phyloP scores from a whole-genome alignment of 2,113 vertebrate species.

The Phycodurus eques region DNA sequence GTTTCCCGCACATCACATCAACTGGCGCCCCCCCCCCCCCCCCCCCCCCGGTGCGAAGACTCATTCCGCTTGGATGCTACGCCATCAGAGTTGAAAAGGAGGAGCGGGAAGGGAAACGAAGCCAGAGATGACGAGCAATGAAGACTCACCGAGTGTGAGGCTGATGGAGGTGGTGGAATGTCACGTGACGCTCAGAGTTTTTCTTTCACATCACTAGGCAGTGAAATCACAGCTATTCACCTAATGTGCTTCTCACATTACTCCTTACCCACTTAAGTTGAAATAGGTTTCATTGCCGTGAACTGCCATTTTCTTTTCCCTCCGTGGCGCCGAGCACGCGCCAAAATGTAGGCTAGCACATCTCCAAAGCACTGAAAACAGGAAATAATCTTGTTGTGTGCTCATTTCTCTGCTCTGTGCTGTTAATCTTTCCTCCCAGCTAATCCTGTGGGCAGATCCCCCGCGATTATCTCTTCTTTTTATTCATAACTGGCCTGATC shows the following conservation, averaged over 20 bases:
- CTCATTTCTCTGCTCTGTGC: slow-evolving; percentile 40
- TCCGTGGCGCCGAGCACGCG: slow-evolving; percentile 31
- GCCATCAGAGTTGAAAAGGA: slow-evolving; percentile 42
- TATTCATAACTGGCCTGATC: slow-evolving; percentile 63
- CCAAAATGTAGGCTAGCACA: slow-evolving; percentile 36
- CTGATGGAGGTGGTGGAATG: slow-evolving; percentile 42
- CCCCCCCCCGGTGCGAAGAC: slow-evolving; percentile 6
- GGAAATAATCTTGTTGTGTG: slow-evolving; percentile 43
- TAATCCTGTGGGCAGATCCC: slow-evolving; percentile 74
- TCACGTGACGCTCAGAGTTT: slow-evolving; percentile 48
- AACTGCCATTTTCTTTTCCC: slow-evolving; percentile 19
- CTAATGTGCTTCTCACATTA: neutral
- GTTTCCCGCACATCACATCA: slow-evolving; percentile 21
- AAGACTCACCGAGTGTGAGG: slow-evolving; percentile 26
- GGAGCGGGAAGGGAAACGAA: slow-evolving; percentile 30
- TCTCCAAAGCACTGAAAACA: slow-evolving; percentile 51
- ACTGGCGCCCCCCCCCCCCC: slow-evolving; percentile 10
- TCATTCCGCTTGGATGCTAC: slow-evolving; percentile 21
- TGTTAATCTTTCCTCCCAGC: slow-evolving; percentile 70
- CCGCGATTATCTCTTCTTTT: slow-evolving; percentile 64
- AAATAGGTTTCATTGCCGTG: slow-evolving; percentile 8
- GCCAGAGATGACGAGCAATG: slow-evolving; percentile 29
- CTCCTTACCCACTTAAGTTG: slow-evolving; percentile 8
- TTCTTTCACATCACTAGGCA: slow-evolving; percentile 39
- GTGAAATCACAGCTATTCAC: slow-evolving; percentile 40